Evolutionary conservation across 2,888 invertebrate genomes (phyloP), one percentile per base, ranked within the genome.

Genomic region (Pachycephus smyrnensis): DNA sequence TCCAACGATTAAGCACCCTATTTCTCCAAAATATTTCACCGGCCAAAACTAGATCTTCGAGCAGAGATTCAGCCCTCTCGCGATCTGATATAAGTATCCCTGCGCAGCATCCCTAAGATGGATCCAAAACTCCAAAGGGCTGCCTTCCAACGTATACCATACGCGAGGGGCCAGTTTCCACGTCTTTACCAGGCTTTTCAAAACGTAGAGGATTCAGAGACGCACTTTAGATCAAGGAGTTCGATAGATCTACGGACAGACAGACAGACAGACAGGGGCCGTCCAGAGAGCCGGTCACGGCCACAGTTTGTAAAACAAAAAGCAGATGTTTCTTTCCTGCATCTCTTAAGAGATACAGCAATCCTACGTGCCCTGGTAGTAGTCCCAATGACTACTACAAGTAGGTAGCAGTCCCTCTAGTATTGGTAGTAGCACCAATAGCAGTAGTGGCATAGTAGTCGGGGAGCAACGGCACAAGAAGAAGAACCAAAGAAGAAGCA

Each of bases 161-260:
- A 55, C 55, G 71, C 71, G 71, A 71, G 31, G 2, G 71, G 31
- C 71, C 80, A 76, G 74, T 76, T 79, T 79, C 74, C 73, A 80
- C n/a, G 77, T 73, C 76, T 75, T 74, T 77, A 73, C 79, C 68
- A 23, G 36, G 40, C 77, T 76, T 75, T 75, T 71, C 69, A n/a
- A 73, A 68, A 77, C 69, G 76, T 75, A 37, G 35, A 36, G 37
- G 68, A 77, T 55, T 73, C 68, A 77, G 79, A 84, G 82, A 85
- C 83, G 86, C 87, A 87, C 87, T 88, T 86, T 82, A 88, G 88
- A 88, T 88, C 83, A 81, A 83, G 77, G 55, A 79, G 80, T 80
- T 84, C 84, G 88, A 88, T 88, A 88, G 82, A 88, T 85, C 82
- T 75, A 69, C 73, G 79, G 76, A 79, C 75, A 76, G 77, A 73